Evolutionary conservation across 2,113 vertebrate genomes (phyloP), one percentile per base, ranked within the genome.

Genomic region (Ciconia maguari): DNA sequence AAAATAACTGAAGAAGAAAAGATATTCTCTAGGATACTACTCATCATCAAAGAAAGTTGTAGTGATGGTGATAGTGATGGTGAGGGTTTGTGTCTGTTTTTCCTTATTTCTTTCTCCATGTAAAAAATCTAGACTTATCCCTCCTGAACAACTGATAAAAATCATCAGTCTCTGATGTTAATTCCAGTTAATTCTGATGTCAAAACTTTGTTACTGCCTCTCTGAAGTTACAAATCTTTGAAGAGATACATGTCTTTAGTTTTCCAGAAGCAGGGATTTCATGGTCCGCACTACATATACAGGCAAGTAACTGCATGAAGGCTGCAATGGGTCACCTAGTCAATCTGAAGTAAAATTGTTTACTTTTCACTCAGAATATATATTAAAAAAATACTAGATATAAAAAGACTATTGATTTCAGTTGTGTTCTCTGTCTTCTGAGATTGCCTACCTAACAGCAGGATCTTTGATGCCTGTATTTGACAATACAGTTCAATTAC

Each of bases 31-130:
- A 66, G 19, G 34, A 70, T 12, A 42, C 5, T 49, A 38, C 13
- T 89, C 6, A 7, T 32, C 41, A 41, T 54, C 52, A 52, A 79
- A 79, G 26, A 49, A 41, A 58, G 10, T 14, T 42, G 16, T 26
- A 61, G 14, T 0, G 0, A 44, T n/a, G 14, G 10, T 29, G 36
- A 61, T 15, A 32, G 6, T 13, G 32, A 54, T 12, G 41, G 8
- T 34, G 42, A 79, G 13, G 5, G 11, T 42, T 78, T 74, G 4
- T 51, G 6, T 51, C 46, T 64, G 3, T 71, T 89, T 78, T 41
- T 34, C 29, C 3, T 44, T 30, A 26, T 16, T n/a, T 6, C 5
- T 60, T 78, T 71, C 15, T 52, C 44, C 17, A 5, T 36, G 26
- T 2, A 82, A 68, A 91, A 71, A 48, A 21, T 30, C 38, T 32